A percentile compares a stretch with the other conserved stretches of the same genome.
Conservation (phyloP, 2,888 invertebrate genomes). For the Electrophaes corylata region DNA sequence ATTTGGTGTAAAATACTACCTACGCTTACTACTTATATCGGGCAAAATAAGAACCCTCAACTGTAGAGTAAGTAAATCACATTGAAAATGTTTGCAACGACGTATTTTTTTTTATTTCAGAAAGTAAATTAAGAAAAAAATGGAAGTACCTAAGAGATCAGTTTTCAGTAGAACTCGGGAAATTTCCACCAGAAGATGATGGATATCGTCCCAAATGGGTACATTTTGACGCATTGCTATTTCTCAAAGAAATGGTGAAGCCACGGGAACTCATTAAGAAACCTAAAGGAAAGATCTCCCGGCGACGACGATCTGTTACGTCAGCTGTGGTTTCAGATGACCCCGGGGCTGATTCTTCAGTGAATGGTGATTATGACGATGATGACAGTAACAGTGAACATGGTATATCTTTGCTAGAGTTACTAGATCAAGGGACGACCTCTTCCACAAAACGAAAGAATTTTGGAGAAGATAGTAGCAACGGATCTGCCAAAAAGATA, state of each 20-base stretch:
- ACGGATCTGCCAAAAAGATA: constrained; percentile 8
- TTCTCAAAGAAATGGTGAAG: constrained; percentile 37
- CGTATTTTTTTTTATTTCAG: constrained; percentile 22
- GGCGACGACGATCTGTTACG: constrained; percentile 12
- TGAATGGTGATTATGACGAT: neutral
- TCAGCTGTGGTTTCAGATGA: constrained; percentile 17
- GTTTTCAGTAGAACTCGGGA: constrained; percentile 33
- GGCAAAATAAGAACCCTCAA: no score
- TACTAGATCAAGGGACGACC: constrained; percentile 18
- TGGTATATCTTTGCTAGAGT: constrained; percentile 17
- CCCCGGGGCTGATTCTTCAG: constrained; percentile 18
- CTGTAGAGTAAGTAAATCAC: no score
- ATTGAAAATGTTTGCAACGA: neutral
- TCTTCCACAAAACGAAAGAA: constrained; percentile 22
- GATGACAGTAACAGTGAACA: constrained; percentile 23
- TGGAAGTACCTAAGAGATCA: constrained; percentile 40
- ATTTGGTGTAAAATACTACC: no score
- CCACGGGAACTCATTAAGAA: constrained; percentile 25
- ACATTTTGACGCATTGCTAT: constrained; percentile 34
- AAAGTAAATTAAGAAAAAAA: constrained; percentile 35
- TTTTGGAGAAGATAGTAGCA: constrained; percentile 17
- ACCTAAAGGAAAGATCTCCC: constrained; percentile 5
- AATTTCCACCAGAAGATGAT: constrained; percentile 29
- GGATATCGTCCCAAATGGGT: constrained; percentile 34
- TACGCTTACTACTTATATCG: no score